Conservation (phyloP, 2,888 invertebrate species). For the Parnassius mnemosyne region DNA sequence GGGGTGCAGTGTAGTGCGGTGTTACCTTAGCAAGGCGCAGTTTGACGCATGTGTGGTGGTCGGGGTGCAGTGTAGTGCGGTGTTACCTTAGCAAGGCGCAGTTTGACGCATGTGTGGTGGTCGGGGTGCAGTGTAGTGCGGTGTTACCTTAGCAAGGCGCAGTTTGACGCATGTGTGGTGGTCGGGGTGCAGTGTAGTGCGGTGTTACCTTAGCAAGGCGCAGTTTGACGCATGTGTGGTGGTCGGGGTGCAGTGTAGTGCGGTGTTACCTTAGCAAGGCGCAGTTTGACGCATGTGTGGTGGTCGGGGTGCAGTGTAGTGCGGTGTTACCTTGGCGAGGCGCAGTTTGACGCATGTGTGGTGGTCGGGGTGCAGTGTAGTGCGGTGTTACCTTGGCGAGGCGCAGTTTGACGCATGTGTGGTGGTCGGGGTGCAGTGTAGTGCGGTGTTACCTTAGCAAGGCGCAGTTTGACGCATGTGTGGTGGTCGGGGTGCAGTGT, state of each 20-base stretch:
- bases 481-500: no score
- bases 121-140: neutral
- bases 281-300: constrained; percentile 90
- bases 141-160: constrained; percentile 89
- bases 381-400: constrained; percentile 85
- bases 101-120: neutral
- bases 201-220: constrained; percentile 56
- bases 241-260: no score
- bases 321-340: no score
- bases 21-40: constrained; percentile 87
- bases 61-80: no score
- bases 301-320: constrained; percentile 49
- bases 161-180: constrained; percentile 92
- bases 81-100: no score
- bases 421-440: constrained; percentile 83
- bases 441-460: no score
- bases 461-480: no score
- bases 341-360: no score
- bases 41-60: constrained; percentile 89
- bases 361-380: neutral
- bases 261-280: constrained; percentile 83
- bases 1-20: no score
- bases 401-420: constrained; percentile 91
- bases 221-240: constrained; percentile 85
- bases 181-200: constrained; percentile 77